Evolutionary conservation across 2,797 vertebrate genomes (phyloP).

Genomic region (Gymnoscopelus braueri): DNA sequence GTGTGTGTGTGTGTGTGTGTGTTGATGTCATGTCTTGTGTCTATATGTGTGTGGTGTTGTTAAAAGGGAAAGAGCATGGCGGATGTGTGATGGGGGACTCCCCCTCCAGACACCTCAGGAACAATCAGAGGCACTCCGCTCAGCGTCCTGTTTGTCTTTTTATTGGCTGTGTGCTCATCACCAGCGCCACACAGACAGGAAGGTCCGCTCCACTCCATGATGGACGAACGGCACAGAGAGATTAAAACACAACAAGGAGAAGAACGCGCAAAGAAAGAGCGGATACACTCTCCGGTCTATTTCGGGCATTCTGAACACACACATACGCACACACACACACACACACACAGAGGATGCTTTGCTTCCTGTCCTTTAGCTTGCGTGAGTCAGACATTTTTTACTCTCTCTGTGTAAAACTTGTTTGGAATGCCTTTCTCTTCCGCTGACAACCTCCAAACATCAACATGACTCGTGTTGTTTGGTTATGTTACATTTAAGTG

Average conservation of each 20-base stretch:
- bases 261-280: slow-evolving; percentile 62
- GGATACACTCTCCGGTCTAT: slow-evolving; percentile 75
- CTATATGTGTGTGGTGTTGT: slow-evolving; percentile 16
- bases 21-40: too few relatives aligned
- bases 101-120: slow-evolving; percentile 69
- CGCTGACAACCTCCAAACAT: slow-evolving; percentile 47
- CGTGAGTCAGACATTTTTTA: slow-evolving; percentile 62
- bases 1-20: not conserved
- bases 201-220: slow-evolving; percentile 60
- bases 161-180: slow-evolving; percentile 71
- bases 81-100: slow-evolving; percentile 58
- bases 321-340: slow-evolving; percentile 20
- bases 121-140: slow-evolving; percentile 72
- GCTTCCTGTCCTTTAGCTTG: slow-evolving; percentile 59
- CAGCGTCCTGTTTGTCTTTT: slow-evolving; percentile 78
- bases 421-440: slow-evolving; percentile 65
- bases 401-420: slow-evolving; percentile 43
- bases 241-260: slow-evolving; percentile 63
- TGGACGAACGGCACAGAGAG: slow-evolving; percentile 75
- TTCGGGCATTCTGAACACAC: slow-evolving; percentile 63
- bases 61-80: slow-evolving; percentile 50
- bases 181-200: slow-evolving; percentile 61
- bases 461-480: slow-evolving; percentile 19
- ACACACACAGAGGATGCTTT: slow-evolving; percentile 60
- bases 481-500: slow-evolving; percentile 21